Evolutionary conservation across 2,797 vertebrate species (phyloP).

Genomic region (Anguilla megastoma): DNA sequence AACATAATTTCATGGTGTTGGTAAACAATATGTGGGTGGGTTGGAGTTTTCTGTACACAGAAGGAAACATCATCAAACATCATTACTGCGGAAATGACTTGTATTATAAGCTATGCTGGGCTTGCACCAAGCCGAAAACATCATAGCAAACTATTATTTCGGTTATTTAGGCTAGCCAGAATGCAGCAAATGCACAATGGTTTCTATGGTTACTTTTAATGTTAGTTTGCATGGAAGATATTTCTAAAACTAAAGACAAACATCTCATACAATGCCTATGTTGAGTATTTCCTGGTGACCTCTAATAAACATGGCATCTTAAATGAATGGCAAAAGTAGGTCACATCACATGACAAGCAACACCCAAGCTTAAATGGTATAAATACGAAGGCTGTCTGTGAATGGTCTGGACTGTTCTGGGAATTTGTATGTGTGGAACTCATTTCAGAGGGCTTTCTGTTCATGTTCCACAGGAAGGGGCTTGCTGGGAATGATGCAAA

Average conservation of each 20-base stretch:
- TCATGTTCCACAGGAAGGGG: conserved; percentile 22
- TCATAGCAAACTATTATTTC: conserved; percentile 15
- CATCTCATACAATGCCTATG: background rate
- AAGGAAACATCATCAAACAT: conserved; percentile 38
- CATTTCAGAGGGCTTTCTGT: conserved; percentile 9
- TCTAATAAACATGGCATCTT: background rate
- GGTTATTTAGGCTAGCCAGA: conserved; percentile 27
- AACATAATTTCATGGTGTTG: conserved; percentile 36
- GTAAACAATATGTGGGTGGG: conserved; percentile 37
- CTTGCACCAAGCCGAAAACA: background rate
- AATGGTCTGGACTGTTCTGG: background rate
- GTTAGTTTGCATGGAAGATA: conserved; percentile 8
- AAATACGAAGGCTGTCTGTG: background rate
- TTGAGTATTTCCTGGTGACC: background rate
- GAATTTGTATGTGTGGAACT: conserved; percentile 9
- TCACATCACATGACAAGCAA: background rate
- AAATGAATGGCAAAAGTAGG: background rate
- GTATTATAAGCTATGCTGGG: conserved; percentile 16
- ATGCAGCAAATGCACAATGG: conserved; percentile 20
- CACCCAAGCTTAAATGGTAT: background rate
- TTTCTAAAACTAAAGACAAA: background rate
- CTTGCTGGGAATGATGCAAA: background rate
- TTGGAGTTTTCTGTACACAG: conserved; percentile 30
- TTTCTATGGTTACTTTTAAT: background rate
- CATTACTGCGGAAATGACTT: conserved; percentile 22